These are phyloP conservation scores for Siniperca obscura DNA, from an alignment of 2,797 vertebrate genomes.

Conservation along the genomic window DNA sequence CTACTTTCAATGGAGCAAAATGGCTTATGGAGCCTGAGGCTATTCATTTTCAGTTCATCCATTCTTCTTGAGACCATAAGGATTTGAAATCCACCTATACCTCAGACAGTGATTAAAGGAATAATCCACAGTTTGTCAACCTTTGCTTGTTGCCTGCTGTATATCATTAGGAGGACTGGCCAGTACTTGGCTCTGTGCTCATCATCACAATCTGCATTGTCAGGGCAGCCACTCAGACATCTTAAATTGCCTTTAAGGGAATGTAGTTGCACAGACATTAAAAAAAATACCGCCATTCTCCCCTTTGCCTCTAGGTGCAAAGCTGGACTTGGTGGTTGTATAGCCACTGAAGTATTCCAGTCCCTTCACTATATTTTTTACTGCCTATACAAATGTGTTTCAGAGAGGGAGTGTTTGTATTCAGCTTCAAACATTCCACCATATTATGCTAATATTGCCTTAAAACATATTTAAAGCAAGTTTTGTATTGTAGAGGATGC, in stretches of 20 bases:
- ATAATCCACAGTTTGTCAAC: slow-evolving; percentile 25
- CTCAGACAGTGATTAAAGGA: slow-evolving; percentile 35
- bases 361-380: not conserved
- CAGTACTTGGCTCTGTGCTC: not conserved
- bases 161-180: not conserved
- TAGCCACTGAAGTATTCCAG: not conserved
- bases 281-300: not conserved
- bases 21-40: slow-evolving; percentile 70
- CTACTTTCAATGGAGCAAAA: slow-evolving; percentile 75
- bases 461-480: not conserved
- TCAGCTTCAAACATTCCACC: not conserved
- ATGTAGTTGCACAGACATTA: not conserved
- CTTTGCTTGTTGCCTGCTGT: slow-evolving; percentile 2
- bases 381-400: slow-evolving; percentile 1
- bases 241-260: not conserved
- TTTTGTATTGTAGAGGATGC: not conserved
- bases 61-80: slow-evolving; percentile 53
- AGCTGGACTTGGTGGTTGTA: not conserved
- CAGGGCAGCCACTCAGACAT: not conserved
- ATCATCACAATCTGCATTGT: not conserved
- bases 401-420: not conserved
- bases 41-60: slow-evolving; percentile 64
- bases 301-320: not conserved
- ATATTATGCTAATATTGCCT: not conserved
- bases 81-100: slow-evolving; percentile 47